These are phyloP conservation scores for Brachionus sp. DNA, from an alignment of 1,140 invertebrate species.

Conservation along the genomic window DNA sequence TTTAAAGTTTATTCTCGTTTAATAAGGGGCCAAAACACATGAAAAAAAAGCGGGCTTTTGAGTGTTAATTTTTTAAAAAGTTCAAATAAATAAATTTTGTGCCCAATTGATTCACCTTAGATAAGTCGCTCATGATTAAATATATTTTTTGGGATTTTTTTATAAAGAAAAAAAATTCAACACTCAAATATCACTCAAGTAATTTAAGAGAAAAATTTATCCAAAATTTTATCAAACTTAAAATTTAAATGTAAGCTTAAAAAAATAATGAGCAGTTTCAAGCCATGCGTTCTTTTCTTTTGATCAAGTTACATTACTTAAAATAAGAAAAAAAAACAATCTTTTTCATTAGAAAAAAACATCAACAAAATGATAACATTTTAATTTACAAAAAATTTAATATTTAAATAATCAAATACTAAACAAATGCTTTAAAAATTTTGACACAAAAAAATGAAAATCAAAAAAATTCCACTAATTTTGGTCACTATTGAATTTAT, in stretches of 20 bases:
- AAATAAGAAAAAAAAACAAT: background rate
- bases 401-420: background rate
- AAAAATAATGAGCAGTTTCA: background rate
- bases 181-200: background rate
- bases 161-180: background rate
- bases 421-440: background rate
- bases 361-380: background rate
- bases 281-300: background rate
- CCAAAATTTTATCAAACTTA: background rate
- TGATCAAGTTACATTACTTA: background rate
- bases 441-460: background rate
- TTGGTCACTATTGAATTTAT: background rate
- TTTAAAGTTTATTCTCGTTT: no score
- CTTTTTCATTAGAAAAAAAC: background rate
- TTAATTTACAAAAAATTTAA: background rate
- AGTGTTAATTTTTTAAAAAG: no score
- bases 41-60: no score
- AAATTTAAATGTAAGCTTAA: background rate
- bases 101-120: no score
- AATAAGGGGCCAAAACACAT: no score
- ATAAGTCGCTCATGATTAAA: no score
- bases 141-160: background rate
- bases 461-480: constrained; percentile 8
- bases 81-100: no score
- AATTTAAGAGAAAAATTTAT: background rate